A percentile compares a stretch with the other conserved stretches of the same genome.
Conservation (phyloP, 1,140 invertebrate species). For the Ceratosolen fusciceps region DNA sequence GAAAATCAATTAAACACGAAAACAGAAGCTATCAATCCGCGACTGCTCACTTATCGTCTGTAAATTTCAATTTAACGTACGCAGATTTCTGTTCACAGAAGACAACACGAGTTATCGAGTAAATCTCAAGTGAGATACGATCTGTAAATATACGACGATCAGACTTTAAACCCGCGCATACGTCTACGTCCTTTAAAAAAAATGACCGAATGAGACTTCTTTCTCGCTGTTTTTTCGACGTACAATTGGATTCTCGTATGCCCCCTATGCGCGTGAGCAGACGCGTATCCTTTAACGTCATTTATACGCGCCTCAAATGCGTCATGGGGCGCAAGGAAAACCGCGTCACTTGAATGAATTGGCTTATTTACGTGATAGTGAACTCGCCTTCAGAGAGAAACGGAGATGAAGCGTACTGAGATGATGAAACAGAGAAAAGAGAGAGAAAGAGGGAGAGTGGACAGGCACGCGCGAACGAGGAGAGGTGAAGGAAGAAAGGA, state of each 20-base stretch:
- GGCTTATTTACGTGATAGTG: not conserved
- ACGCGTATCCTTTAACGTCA: not conserved
- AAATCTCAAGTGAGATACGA: not conserved
- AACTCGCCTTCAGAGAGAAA: not conserved
- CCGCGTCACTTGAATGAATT: conserved; percentile 20
- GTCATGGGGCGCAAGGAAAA: not conserved
- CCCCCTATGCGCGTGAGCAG: not conserved
- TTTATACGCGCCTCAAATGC: not conserved
- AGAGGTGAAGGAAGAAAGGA: not conserved
- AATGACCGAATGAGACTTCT: not conserved
- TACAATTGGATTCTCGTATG: too few relatives aligned
- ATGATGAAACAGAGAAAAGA: not conserved
- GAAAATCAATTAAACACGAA: not conserved
- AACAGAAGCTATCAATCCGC: not conserved
- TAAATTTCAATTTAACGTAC: too few relatives aligned
- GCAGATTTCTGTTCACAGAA: not conserved
- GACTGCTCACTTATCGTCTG: not conserved
- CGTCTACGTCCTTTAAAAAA: not conserved
- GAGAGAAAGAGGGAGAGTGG: not conserved
- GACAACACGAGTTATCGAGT: not conserved
- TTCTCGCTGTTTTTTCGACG: too few relatives aligned
- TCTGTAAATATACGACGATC: not conserved
- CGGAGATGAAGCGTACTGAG: not conserved
- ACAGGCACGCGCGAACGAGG: not conserved
- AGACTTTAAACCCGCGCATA: not conserved